Evolutionary conservation across 2,888 invertebrate species (phyloP).

Genomic region (Agriotes lineatus): DNA sequence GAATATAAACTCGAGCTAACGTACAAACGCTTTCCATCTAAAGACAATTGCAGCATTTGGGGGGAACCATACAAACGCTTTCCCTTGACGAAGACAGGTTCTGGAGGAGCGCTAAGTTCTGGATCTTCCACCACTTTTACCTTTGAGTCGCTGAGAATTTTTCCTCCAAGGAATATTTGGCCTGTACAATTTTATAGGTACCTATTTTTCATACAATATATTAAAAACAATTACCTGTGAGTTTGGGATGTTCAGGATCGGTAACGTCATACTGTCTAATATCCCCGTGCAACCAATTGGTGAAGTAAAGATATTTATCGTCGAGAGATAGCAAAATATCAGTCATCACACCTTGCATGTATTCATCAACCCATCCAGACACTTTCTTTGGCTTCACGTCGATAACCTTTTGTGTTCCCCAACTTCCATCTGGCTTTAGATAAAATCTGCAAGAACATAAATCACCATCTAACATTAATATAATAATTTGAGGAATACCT

Average conservation of each 20-base stretch:
- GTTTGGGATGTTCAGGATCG: constrained; percentile 82
- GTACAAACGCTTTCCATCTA: constrained; percentile 95
- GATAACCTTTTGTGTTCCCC: constrained; percentile 89
- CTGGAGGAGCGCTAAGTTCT: constrained; percentile 78
- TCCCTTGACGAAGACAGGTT: constrained; percentile 81
- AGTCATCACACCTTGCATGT: constrained; percentile 88
- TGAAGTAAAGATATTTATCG: constrained; percentile 90
- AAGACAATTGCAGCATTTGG: constrained; percentile 96
- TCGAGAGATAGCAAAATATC: constrained; percentile 96
- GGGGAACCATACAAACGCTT: constrained; percentile 86
- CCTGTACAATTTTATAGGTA: constrained; percentile 61
- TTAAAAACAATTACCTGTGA: constrained; percentile 67
- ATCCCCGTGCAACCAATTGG: constrained; percentile 95
- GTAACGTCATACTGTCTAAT: constrained; percentile 95
- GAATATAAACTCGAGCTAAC: constrained; percentile 91
- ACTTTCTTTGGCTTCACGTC: constrained; percentile 85
- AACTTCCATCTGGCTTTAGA: constrained; percentile 72
- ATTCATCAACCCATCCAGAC: constrained; percentile 75
- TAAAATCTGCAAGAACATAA: constrained; percentile 70
- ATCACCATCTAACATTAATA: not conserved
- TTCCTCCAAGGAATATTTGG: constrained; percentile 89
- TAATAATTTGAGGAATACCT: constrained; percentile 67
- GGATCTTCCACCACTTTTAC: constrained; percentile 82
- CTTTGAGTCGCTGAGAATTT: constrained; percentile 77
- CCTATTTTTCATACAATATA: not conserved